phyloP scores from a whole-genome alignment of 2,888 invertebrate species.

The Drosophila gaucha region DNA sequence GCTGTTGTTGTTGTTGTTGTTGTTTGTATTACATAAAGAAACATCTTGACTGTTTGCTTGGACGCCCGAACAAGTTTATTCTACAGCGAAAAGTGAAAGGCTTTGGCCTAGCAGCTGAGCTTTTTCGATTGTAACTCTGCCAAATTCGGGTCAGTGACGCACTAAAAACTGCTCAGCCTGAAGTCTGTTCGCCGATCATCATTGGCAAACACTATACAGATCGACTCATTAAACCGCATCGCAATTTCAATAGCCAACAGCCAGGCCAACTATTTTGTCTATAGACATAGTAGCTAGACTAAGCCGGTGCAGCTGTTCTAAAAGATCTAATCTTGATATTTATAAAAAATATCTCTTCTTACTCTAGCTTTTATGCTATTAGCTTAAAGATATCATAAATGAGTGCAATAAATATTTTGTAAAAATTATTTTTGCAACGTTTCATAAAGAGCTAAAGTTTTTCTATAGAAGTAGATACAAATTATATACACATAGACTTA shows the following conservation, averaged over 20 bases:
- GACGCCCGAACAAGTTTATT: slow-evolving; percentile 70
- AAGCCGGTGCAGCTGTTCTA: too few species aligned
- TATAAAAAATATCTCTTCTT: too few species aligned
- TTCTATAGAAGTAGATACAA: too few species aligned
- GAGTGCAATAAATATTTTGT: background rate
- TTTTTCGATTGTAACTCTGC: slow-evolving; percentile 30
- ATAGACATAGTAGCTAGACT: background rate
- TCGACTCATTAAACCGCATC: slow-evolving; percentile 14
- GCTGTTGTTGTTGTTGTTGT: slow-evolving; percentile 27
- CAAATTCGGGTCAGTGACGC: slow-evolving; percentile 76
- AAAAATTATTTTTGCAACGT: too few species aligned
- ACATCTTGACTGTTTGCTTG: slow-evolving; percentile 64
- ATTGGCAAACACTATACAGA: slow-evolving; percentile 11
- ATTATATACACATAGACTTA: too few species aligned
- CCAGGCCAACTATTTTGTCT: background rate
- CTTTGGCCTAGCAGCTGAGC: slow-evolving; percentile 38
- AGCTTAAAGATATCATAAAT: background rate
- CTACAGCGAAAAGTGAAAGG: slow-evolving; percentile 75
- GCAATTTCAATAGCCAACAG: too few species aligned
- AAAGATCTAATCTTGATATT: too few species aligned
- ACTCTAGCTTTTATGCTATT: too few species aligned
- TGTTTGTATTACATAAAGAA: slow-evolving; percentile 65
- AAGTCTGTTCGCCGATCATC: slow-evolving; percentile 24
- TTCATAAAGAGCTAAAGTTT: too few species aligned
- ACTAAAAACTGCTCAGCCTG: slow-evolving; percentile 53